Evolutionary conservation across 1,140 invertebrate genomes (phyloP).

Genomic region (Myzus persicae): DNA sequence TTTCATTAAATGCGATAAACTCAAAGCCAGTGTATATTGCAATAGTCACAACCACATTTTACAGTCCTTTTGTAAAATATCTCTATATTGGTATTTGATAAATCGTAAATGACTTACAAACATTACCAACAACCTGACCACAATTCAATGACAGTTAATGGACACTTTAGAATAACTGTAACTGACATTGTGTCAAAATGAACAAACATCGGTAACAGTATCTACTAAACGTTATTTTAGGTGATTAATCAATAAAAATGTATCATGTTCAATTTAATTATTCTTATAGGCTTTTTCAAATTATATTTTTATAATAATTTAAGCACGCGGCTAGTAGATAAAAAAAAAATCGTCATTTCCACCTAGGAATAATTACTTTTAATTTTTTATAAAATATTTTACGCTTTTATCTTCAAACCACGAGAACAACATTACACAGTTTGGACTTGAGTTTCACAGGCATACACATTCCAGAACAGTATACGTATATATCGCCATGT

Average conservation of each 20-base stretch:
- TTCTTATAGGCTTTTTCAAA: not conserved
- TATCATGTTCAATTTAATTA: not conserved
- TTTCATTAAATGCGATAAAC: not conserved
- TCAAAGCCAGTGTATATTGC: not conserved
- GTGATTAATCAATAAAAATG: not conserved
- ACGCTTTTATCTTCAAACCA: not conserved
- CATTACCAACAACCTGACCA: not conserved
- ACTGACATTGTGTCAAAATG: constrained; percentile 25
- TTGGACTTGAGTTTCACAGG: not conserved
- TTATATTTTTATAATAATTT: not conserved
- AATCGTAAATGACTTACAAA: not conserved
- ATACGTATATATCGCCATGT: not conserved
- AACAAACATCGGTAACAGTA: not conserved
- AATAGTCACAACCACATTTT: not conserved
- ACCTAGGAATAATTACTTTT: not conserved
- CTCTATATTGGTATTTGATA: not conserved
- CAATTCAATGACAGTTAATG: constrained; percentile 23
- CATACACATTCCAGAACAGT: not conserved
- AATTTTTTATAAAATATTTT: not conserved
- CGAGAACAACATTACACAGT: not conserved
- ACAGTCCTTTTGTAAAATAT: not conserved
- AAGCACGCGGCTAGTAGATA: not conserved
- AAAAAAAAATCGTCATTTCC: not conserved
- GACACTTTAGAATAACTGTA: constrained; percentile 13
- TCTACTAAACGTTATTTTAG: not conserved